These are phyloP conservation scores for Lacanobia wlatinum DNA, from an alignment of 2,888 invertebrate genomes.

Conservation along the genomic window DNA sequence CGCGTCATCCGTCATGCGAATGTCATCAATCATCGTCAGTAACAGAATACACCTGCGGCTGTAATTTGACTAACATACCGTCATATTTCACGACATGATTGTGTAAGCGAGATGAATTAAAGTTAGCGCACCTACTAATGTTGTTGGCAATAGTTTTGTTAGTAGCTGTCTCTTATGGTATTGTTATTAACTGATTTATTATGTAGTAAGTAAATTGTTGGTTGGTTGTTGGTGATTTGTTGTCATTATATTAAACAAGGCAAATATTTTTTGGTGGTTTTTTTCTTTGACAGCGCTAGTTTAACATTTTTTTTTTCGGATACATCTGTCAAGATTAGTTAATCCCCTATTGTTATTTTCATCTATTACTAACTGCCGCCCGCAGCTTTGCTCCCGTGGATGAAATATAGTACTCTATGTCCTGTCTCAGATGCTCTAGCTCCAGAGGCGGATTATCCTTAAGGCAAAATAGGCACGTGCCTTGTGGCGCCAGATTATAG, in stretches of 20 bases:
- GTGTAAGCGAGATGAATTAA: slow-evolving; percentile 61
- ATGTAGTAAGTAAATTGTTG: slow-evolving; percentile 1
- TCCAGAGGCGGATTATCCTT: too few species aligned
- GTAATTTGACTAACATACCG: slow-evolving; percentile 62
- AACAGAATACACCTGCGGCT: slow-evolving; percentile 67
- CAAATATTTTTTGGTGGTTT: too few species aligned
- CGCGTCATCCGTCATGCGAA: slow-evolving; percentile 59
- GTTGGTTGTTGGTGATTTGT: not conserved
- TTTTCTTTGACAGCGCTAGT: too few species aligned
- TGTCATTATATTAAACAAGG: not conserved
- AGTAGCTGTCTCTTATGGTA: not conserved
- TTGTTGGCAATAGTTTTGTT: slow-evolving; percentile 44
- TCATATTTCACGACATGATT: slow-evolving; percentile 62
- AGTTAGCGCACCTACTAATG: slow-evolving; percentile 39
- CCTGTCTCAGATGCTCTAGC: too few species aligned
- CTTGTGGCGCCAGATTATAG: too few species aligned
- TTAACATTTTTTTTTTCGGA: too few species aligned
- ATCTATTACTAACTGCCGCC: too few species aligned
- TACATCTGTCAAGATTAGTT: too few species aligned
- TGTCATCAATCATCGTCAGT: slow-evolving; percentile 64
- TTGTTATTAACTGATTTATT: slow-evolving; percentile 30
- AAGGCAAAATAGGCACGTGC: too few species aligned
- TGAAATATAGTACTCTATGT: too few species aligned
- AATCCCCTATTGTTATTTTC: too few species aligned
- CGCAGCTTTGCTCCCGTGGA: too few species aligned